Evolutionary conservation across 2,113 vertebrate species (phyloP), one percentile per base, ranked within the genome.

Genomic region (Potamarius usumacintae): DNA sequence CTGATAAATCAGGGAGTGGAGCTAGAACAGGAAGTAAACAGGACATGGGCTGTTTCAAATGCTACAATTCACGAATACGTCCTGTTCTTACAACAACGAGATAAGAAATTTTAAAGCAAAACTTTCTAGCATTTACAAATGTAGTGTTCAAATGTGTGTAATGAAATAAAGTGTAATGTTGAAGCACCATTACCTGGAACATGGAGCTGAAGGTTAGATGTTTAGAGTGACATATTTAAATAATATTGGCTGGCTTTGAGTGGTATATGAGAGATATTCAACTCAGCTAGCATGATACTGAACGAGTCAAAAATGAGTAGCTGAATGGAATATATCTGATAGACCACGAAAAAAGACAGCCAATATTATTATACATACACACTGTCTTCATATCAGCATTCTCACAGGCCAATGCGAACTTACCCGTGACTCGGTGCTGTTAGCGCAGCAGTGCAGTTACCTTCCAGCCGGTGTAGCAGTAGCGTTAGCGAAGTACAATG

Each of bases 1-100:
- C 34, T 22, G 20, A 48, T 50, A 10, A 11, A 76, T 11, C 72
- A 72, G 72, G 72, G 72, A 34, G 72, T 77, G 72, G 72, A 52
- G 72, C 72, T 25, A 52, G 22, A 77, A 76, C 72, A 76, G 42
- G 72, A 76, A 76, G 20, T 76, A 11, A 48, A 76, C 72, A 42
- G 30, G 7, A 22, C 34, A 17, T 22, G 30, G 34, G 14, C 11
- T 65, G 63, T 15, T 69, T 34, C 6, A n/a, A 25, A 10, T 5
- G 20, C 25, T 27, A 67, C 65, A 11, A 0, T 2, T 2, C 25
- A 27, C 30, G 0, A 69, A 6, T 15, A 27, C 27, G 15, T 15
- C 27, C 11, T 27, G n/a, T 11, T 67, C n/a, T 27, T n/a, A 67
- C n/a, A 5, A 11, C n/a, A 62, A 20, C 22, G 6, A 62, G 7